A percentile compares a stretch with the other conserved stretches of the same genome.
Evolutionary conservation across 2,113 vertebrate genomes (phyloP).

Genomic region (Alces alces): DNA sequence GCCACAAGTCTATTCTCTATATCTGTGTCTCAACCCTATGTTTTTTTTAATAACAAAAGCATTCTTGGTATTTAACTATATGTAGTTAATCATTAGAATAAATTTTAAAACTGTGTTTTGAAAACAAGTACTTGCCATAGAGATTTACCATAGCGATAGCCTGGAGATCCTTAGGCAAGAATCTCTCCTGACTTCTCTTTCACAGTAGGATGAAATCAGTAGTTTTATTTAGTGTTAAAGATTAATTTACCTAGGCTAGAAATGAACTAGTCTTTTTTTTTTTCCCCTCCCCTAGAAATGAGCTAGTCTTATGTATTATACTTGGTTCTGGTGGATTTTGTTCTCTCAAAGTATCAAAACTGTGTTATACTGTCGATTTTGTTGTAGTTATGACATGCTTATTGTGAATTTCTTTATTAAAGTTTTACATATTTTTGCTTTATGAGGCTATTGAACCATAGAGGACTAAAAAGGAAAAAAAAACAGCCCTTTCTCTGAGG

Average conservation of each 20-base stretch:
- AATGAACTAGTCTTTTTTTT: neutral
- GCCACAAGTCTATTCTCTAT: neutral
- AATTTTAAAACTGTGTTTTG: neutral
- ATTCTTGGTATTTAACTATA: constrained; percentile 9
- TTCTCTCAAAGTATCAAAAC: neutral
- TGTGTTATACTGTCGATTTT: neutral
- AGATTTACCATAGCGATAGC: neutral
- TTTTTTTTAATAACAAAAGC: neutral
- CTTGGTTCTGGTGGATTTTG: neutral
- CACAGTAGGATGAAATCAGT: neutral
- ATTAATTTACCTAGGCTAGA: neutral
- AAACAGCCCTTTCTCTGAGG: constrained; percentile 45
- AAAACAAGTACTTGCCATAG: neutral
- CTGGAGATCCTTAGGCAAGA: neutral
- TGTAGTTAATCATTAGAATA: neutral
- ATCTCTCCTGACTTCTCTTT: neutral
- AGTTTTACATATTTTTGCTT: neutral
- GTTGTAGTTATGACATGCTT: neutral
- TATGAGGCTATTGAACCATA: neutral
- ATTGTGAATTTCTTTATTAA: neutral
- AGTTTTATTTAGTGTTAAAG: neutral
- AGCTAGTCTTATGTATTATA: neutral
- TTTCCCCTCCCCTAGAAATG: no score
- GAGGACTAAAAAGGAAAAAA: neutral
- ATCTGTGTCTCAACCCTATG: neutral